Base-by-base conservation (phyloP, 1,140 invertebrate species). In the Drosophila arizonae region DNA sequence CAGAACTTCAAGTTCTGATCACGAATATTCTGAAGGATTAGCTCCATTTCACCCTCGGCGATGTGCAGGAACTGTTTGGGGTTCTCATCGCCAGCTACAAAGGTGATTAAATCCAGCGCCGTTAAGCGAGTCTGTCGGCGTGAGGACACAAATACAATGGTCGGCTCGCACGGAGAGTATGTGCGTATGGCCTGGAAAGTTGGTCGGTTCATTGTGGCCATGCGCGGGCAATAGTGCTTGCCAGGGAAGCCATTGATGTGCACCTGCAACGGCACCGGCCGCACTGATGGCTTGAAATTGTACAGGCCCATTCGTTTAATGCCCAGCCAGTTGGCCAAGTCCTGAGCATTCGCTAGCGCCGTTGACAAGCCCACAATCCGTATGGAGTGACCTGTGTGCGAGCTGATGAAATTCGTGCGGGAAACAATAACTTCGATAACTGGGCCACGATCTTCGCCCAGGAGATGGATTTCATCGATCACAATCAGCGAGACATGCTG, bases 151-250 rank as follows among this genome's bases (percentile, higher is more conserved):
- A 99, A 99, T 6, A 99, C 95, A 24, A 99, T 93, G 0, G 96
- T 94, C 0, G 99, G 99, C 86, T 99, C 95, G 6, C 93, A 92
- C 0, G 98, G 97, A 0, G 98, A 98, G 92, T 99, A 97, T 61
- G 97, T 96, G 57, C 96, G 94, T 71, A 99, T 99, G 1, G 97
- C 97, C 93, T 98, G 96, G 92, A 97, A 99, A 3, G 97, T 96
- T n/a, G 99, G 98, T 89, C 98, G 97, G 92, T 99, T 99, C 99
- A 99, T 99, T 0, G 98, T 97, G 41, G 98, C 97, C 99, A 99
- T 99, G 66, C 99, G 94, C 0, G 99, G 99, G 91, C 99, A 99
- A 92, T 99, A 99, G 92, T 99, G 98, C 81, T 99, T 98, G 11
- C 90, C 96, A 6, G 95, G 95, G 86, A 96, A 97, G 1, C 96